Base-by-base conservation (phyloP, 2,113 vertebrate species). In the Galeopterus variegatus region DNA sequence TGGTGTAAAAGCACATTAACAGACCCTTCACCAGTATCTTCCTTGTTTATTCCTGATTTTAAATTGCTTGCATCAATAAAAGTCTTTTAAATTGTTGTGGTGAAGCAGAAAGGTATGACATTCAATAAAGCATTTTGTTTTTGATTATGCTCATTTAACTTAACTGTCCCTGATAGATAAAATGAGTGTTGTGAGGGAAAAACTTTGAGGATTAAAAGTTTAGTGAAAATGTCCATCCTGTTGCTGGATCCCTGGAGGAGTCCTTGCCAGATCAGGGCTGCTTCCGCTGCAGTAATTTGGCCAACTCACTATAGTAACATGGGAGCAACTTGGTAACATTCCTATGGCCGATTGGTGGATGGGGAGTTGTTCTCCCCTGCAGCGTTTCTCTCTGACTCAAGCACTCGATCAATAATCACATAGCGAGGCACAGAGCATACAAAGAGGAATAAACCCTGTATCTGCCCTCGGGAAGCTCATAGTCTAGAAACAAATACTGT, bases 1-100 rank as follows among this genome's bases (percentile, higher is more conserved):
- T 83, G 93, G 77, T 92, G 93, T 96, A 97, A 97, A 96, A 67
- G 73, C 94, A 12, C 3, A 24, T 97, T 98, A 98, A 97, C 76
- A 97, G 96, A 92, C 17, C 1, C 0, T 97, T 97, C 70, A 24
- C 89, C 36, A 54, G 75, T 64, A 85, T 97, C 96, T 95, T 97
- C 2, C 2, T 70, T 96, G 31, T 93, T 96, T 98, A 91, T 84
- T 95, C 0, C 84, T 96, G 97, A 95, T 83, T 96, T 65, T 65
- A 96, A 97, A 96, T 93, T 85, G 69, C 81, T 95, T 81, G 11
- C 50, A 64, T 90, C 93, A 65, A 88, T 97, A 88, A 75, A 93
- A 96, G 56, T 69, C 70, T 94, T 98, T 97, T 95, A 90, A 96
- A 89, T 65, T 14, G 21, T 58, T 76, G 45, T 73, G 48, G 58